These are phyloP conservation scores for Dendrocincla tyrannina DNA, from an alignment of 2,797 vertebrate species.

Conservation along the genomic window DNA sequence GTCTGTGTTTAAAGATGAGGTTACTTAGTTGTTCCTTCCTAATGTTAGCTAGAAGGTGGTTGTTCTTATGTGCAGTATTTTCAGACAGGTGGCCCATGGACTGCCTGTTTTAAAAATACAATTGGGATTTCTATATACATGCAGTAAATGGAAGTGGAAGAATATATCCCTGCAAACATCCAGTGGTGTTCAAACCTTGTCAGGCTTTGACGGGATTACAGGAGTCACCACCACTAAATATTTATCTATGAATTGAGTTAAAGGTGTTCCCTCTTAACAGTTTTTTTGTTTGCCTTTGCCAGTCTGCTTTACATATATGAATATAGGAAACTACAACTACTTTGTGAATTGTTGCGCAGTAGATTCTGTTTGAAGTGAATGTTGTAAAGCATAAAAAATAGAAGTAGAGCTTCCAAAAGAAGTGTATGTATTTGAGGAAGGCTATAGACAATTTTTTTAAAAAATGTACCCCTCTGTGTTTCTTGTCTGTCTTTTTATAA, in stretches of 20 bases:
- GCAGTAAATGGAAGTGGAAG: neutral
- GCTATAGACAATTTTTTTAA: neutral
- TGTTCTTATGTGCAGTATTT: neutral
- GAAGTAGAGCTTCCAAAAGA: neutral
- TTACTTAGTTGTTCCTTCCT: neutral
- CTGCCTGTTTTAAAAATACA: neutral
- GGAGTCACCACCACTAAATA: neutral
- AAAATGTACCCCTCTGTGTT: neutral
- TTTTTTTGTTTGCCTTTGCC: neutral
- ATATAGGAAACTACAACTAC: neutral
- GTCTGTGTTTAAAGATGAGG: neutral
- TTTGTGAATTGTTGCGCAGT: neutral
- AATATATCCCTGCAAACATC: neutral
- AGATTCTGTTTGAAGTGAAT: neutral
- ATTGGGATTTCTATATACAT: neutral
- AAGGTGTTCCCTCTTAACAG: neutral
- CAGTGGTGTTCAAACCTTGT: neutral
- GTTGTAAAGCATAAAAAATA: neutral
- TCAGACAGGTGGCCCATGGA: neutral
- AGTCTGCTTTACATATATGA: neutral
- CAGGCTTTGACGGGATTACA: neutral
- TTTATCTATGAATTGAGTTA: neutral
- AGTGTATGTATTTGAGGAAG: neutral
- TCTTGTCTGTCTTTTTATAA: neutral
- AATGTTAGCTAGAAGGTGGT: neutral